phyloP scores from a whole-genome alignment of 2,113 vertebrate genomes.

The Cygnus buccinator region DNA sequence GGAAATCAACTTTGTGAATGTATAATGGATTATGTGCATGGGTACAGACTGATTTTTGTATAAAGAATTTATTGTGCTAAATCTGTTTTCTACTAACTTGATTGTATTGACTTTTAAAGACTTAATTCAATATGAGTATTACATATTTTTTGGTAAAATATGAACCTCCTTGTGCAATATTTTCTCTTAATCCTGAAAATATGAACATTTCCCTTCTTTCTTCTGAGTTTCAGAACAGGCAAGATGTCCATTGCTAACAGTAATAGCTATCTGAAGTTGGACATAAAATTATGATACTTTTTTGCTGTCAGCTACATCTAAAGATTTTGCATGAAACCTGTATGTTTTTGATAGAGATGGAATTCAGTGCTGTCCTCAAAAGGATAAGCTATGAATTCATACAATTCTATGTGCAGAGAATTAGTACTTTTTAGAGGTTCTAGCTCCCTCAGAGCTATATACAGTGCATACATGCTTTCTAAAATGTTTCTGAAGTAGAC shows the following conservation, averaged over 20 bases:
- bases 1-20: not conserved
- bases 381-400: not conserved
- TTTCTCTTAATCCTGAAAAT: not conserved
- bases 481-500: not conserved
- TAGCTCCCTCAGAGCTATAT: not conserved
- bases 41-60: not conserved
- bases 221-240: not conserved
- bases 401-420: not conserved
- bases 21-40: not conserved
- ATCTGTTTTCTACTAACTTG: not conserved
- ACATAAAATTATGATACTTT: not conserved
- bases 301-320: not conserved
- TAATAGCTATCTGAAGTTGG: not conserved
- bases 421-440: not conserved
- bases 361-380: not conserved
- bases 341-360: not conserved
- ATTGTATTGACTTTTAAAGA: not conserved
- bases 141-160: not conserved
- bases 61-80: not conserved
- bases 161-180: not conserved
- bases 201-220: not conserved
- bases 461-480: not conserved
- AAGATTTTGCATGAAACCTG: not conserved
- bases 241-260: not conserved
- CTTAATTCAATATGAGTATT: not conserved